Percentiles rank a stretch among this genome's conserved stretches.
These are phyloP conservation scores for Ligdia adustata DNA, from an alignment of 2,888 invertebrate species.

Conservation along the genomic window DNA sequence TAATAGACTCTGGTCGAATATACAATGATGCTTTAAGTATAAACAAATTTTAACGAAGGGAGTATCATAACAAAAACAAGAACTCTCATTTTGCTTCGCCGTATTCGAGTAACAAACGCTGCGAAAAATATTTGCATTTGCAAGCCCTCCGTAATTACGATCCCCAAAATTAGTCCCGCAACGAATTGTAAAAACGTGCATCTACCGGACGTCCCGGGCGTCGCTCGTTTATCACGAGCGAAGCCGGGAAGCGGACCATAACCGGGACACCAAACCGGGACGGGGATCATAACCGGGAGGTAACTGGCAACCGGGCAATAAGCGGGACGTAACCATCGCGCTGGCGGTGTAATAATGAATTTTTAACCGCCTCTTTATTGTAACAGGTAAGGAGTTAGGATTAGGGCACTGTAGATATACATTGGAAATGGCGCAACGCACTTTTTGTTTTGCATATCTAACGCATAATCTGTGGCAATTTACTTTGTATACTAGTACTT, in stretches of 20 bases:
- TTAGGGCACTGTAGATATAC: slow-evolving; percentile 21
- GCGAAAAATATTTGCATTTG: slow-evolving; percentile 3
- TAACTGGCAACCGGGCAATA: slow-evolving; percentile 22
- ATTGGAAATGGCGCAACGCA: slow-evolving; percentile 14
- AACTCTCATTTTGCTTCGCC: neutral
- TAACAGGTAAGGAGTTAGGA: slow-evolving; percentile 32
- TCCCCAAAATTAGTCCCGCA: slow-evolving; percentile 36
- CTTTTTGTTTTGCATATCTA: slow-evolving; percentile 16
- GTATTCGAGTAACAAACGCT: neutral
- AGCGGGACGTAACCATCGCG: slow-evolving; percentile 51
- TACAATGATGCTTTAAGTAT: too few relatives aligned
- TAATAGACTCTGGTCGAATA: too few relatives aligned
- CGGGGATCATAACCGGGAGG: slow-evolving; percentile 46
- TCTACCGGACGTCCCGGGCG: slow-evolving; percentile 44
- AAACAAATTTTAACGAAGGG: too few relatives aligned
- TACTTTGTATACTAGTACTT: too few relatives aligned
- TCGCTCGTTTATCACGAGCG: slow-evolving; percentile 47
- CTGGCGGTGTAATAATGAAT: slow-evolving; percentile 33
- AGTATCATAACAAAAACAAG: neutral
- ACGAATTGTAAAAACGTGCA: slow-evolving; percentile 57
- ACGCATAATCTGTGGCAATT: slow-evolving; percentile 9
- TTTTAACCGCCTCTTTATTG: slow-evolving; percentile 37
- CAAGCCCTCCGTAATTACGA: slow-evolving; percentile 25
- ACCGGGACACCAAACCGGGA: slow-evolving; percentile 45
- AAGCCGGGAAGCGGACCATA: slow-evolving; percentile 46